phyloP scores from a whole-genome alignment of 1,140 invertebrate species.

The Ceratoteleas bidentatus region DNA sequence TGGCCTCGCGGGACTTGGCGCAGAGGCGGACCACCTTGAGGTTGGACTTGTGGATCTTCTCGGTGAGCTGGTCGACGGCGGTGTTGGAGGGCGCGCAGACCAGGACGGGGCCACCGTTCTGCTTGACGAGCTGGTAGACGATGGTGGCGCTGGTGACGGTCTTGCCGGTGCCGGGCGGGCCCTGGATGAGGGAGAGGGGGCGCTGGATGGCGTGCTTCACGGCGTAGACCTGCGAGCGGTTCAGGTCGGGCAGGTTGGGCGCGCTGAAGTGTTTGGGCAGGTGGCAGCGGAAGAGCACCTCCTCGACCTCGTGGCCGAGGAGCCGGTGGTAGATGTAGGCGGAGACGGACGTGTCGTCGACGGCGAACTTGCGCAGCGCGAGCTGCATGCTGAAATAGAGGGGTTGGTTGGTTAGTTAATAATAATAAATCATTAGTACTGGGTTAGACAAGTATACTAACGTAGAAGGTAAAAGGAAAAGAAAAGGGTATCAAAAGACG shows the following conservation, averaged over 20 bases:
- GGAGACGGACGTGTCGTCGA: constrained; percentile 97
- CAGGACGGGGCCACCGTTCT: constrained; percentile 95
- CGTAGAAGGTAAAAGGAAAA: too few relatives aligned
- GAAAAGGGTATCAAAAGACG: too few relatives aligned
- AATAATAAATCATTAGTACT: too few relatives aligned
- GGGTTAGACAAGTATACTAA: too few relatives aligned
- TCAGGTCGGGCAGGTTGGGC: constrained; percentile 97
- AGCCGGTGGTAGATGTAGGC: constrained; percentile 98
- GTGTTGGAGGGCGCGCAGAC: constrained; percentile 99
- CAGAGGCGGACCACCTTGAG: constrained; percentile 98
- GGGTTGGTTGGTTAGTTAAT: neutral
- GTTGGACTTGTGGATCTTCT: constrained; percentile 99
- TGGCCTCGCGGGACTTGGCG: constrained; percentile 98
- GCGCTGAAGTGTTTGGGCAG: constrained; percentile 98
- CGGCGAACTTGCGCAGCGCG: constrained; percentile 96
- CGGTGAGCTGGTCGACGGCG: constrained; percentile 99
- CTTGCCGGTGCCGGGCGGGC: constrained; percentile 97
- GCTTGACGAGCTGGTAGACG: constrained; percentile 98
- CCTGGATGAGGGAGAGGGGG: constrained; percentile 98
- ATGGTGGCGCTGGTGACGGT: constrained; percentile 99
- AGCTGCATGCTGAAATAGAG: constrained; percentile 96
- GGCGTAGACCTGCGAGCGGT: constrained; percentile 98
- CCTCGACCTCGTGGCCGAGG: constrained; percentile 98
- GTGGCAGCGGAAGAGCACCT: constrained; percentile 93
- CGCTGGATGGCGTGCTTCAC: constrained; percentile 98